phyloP scores from a whole-genome alignment of 2,113 vertebrate genomes.

The Rutilus rutilus region DNA sequence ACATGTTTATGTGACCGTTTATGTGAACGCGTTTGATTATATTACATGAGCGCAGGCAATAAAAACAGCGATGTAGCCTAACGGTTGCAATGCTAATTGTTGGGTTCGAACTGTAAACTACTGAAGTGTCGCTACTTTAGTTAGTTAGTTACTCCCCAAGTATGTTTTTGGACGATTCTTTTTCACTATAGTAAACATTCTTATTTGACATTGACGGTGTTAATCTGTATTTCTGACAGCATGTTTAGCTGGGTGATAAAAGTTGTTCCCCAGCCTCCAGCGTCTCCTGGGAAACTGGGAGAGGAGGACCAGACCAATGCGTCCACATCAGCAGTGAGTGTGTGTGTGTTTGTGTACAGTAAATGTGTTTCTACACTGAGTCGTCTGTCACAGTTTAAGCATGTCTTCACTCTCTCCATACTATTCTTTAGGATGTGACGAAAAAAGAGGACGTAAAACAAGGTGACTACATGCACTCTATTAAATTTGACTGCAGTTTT shows the following conservation, averaged over 20 bases:
- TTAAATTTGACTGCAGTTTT: neutral
- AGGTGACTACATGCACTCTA: conserved; percentile 52
- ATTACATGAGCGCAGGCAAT: neutral
- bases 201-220: conserved; percentile 15
- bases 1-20: neutral
- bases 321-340: conserved; percentile 54
- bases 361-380: neutral
- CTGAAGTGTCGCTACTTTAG: neutral
- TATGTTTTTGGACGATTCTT: neutral
- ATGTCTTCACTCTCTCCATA: neutral
- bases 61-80: no score
- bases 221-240: conserved; percentile 56
- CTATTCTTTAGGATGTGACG: conserved; percentile 63
- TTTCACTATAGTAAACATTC: neutral
- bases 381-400: neutral
- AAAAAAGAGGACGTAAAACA: conserved; percentile 63
- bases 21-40: neutral
- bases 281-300: conserved; percentile 60
- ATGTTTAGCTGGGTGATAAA: conserved; percentile 80
- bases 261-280: conserved; percentile 76
- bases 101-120: no score
- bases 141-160: neutral
- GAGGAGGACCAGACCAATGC: conserved; percentile 52
- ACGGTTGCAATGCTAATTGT: no score
- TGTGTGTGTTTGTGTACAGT: conserved; percentile 26